Percentiles rank a stretch among this genome's conserved stretches.
Evolutionary conservation across 2,888 invertebrate genomes (phyloP).

Genomic region (Gisinianus flammeolus): DNA sequence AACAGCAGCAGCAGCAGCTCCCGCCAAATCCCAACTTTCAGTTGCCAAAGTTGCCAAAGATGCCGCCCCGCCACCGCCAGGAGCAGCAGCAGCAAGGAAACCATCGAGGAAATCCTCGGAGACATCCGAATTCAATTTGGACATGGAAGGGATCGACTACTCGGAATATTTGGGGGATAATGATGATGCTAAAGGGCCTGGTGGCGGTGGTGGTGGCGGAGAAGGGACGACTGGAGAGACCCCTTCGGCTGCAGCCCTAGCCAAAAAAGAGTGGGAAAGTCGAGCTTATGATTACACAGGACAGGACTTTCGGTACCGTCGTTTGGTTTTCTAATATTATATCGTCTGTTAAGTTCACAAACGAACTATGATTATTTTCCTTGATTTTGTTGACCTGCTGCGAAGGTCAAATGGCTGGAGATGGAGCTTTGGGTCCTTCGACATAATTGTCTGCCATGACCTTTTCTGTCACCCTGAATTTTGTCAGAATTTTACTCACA

Average conservation of each 20-base stretch:
- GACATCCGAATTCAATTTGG: conserved; percentile 18
- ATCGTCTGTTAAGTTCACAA: background rate
- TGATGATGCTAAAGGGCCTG: too few species aligned
- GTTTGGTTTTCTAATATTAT: background rate
- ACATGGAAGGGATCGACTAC: conserved; percentile 8
- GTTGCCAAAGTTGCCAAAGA: background rate
- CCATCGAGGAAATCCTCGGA: background rate
- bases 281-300: conserved; percentile 2
- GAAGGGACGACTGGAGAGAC: background rate
- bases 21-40: background rate
- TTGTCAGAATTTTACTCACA: too few species aligned
- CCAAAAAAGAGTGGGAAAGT: background rate
- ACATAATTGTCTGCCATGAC: too few species aligned
- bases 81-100: background rate
- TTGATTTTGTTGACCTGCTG: too few species aligned
- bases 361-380: too few species aligned
- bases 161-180: conserved; percentile 11
- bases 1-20: background rate
- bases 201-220: background rate
- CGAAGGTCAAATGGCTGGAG: too few species aligned
- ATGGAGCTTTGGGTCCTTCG: too few species aligned
- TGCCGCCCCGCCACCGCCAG: background rate
- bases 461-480: too few species aligned
- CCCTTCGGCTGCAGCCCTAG: background rate
- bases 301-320: conserved; percentile 6